Evolutionary conservation across 2,797 vertebrate species (phyloP).

Genomic region (Oceanodroma leucorhoa): DNA sequence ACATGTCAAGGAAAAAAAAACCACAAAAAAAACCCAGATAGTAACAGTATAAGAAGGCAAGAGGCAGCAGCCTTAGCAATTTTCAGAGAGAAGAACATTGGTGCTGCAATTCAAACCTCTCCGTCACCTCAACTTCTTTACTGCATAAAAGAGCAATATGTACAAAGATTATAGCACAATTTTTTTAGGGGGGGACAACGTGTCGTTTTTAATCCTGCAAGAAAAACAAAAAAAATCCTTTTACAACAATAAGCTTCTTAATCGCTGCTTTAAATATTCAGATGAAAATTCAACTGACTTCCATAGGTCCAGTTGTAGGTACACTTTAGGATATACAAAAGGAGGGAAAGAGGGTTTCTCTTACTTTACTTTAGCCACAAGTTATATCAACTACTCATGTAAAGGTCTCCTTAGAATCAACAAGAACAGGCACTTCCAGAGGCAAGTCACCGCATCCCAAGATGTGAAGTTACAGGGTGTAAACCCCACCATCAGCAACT

Average conservation of each 20-base stretch:
- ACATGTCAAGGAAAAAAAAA: background rate
- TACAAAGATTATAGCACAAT: background rate
- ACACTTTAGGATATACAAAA: background rate
- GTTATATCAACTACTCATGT: background rate
- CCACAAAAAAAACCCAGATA: background rate
- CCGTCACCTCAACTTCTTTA: background rate
- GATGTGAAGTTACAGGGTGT: background rate
- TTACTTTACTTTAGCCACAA: background rate
- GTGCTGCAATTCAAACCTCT: background rate
- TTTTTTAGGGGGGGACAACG: rapidly evolving
- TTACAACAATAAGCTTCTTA: background rate
- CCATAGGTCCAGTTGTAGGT: background rate
- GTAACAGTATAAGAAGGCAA: background rate
- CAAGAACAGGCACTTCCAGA: background rate
- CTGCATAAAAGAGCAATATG: background rate
- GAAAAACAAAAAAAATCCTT: background rate
- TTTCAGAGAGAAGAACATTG: background rate
- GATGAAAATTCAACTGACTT: background rate
- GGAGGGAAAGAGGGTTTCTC: background rate
- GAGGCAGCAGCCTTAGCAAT: background rate
- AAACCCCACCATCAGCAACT: background rate
- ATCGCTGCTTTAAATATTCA: background rate
- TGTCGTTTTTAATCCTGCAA: background rate
- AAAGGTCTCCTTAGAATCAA: background rate
- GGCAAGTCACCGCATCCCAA: background rate